Evolutionary conservation across 2,888 invertebrate genomes (phyloP).

Genomic region (Dryocosmus kuriphilus): DNA sequence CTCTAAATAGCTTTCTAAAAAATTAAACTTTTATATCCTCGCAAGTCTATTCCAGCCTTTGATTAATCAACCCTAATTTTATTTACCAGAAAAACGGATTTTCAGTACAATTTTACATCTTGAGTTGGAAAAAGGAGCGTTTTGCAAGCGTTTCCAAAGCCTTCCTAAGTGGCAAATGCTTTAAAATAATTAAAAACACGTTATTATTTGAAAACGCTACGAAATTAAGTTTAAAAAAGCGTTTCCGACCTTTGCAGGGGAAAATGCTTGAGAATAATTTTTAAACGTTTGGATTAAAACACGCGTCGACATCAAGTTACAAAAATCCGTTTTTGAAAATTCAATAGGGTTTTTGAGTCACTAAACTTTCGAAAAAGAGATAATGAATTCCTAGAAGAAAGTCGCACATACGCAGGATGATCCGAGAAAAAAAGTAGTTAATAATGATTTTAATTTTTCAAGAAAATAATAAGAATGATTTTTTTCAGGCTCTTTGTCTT

Average conservation of each 20-base stretch:
- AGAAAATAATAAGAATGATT: background rate
- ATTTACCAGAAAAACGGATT: background rate
- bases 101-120: background rate
- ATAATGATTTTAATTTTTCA: background rate
- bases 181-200: no score
- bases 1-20: constrained; percentile 24
- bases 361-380: background rate
- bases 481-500: background rate
- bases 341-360: background rate
- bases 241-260: no score
- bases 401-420: constrained; percentile 18
- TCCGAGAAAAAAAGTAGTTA: constrained; percentile 4
- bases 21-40: background rate
- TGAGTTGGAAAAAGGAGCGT: background rate
- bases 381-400: constrained; percentile 18
- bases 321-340: background rate
- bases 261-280: background rate
- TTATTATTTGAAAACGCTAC: no score
- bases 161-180: background rate
- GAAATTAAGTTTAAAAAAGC: no score
- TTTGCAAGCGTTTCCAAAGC: background rate
- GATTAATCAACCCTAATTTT: constrained; percentile 2
- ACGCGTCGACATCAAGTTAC: no score
- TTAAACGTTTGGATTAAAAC: background rate
- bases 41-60: background rate